Evolutionary conservation across 2,113 vertebrate genomes (phyloP), one percentile per base, ranked within the genome.

Genomic region (Heteronetta atricapilla): DNA sequence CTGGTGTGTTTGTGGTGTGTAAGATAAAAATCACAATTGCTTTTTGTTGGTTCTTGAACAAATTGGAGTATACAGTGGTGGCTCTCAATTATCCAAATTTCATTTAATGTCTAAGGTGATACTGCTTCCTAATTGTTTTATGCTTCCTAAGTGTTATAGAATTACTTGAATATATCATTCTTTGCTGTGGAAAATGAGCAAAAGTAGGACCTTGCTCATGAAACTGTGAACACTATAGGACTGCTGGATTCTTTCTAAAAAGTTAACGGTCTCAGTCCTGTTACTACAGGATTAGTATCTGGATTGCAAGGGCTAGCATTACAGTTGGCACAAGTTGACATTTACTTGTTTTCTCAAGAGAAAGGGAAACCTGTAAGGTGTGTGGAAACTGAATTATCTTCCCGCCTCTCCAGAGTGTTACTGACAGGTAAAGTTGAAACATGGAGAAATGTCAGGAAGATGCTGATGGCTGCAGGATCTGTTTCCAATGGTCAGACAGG

Each of bases 1-100:
- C 34, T 62, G 53, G 3, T 52, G 12, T 13, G 3, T 67, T 63
- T 50, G 4, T 1, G 1, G 3, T 1, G 0, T 70, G 2, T 11
- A 55, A 79, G 17, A 62, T 8, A 88, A 75, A 90, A 75, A 34
- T 55, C 1, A 38, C 56, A 4, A 34, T 56, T 90, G 70, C 29
- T 64, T 83, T 44, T 50, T 50, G 31, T 22, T 53, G 14, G 5
- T 31, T 68, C 26, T 89, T 75, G 13, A 63, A 22, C 5, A 84
- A 78, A 53, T 42, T 19, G 44, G 21, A 29, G 3, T 19, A 84
- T 20, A 22, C 8, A 31, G 5, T 40, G 29, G 1, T 53, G 10
- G 53, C 4, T 46, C 15, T 59, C n/a, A 34, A 8, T 78, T 56
- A 42, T 42, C 11, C 6, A 2, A 23, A 33, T 46, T 64, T 82